Conservation (phyloP, 2,113 vertebrate genomes). For the Petroica traversi region DNA sequence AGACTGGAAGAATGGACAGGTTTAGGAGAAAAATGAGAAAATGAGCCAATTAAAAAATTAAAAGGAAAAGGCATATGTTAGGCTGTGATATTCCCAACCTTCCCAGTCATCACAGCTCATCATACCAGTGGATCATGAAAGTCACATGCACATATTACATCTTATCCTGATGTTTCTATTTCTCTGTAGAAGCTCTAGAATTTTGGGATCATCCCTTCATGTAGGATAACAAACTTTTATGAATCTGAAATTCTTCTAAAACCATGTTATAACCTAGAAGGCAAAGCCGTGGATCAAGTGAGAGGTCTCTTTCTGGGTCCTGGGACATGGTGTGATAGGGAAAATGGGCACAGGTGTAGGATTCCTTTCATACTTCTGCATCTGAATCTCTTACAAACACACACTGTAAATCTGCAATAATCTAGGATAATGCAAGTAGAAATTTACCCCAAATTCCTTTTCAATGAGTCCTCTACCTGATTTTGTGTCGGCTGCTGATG, state of each 20-base stretch:
- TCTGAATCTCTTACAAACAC: background rate
- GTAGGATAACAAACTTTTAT: background rate
- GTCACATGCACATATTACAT: background rate
- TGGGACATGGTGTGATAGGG: background rate
- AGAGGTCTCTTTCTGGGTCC: fast-evolving
- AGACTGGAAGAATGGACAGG: background rate
- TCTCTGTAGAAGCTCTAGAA: background rate
- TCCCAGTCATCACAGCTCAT: background rate
- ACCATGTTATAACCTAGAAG: background rate
- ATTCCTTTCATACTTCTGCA: background rate
- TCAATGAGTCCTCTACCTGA: background rate
- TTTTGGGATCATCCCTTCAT: background rate
- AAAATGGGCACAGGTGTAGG: background rate
- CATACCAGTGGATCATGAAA: background rate
- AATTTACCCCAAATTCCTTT: background rate
- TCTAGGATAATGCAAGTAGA: background rate
- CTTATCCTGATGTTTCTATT: background rate
- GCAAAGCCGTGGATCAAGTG: background rate
- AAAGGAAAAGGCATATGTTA: background rate
- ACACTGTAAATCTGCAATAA: background rate
- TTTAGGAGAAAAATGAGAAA: background rate
- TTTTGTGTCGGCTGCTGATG: background rate
- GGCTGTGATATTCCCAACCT: background rate
- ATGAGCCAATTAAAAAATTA: background rate
- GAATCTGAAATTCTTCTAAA: background rate